Evolutionary conservation across 2,888 invertebrate genomes (phyloP).

Genomic region (Leucoma salicis): DNA sequence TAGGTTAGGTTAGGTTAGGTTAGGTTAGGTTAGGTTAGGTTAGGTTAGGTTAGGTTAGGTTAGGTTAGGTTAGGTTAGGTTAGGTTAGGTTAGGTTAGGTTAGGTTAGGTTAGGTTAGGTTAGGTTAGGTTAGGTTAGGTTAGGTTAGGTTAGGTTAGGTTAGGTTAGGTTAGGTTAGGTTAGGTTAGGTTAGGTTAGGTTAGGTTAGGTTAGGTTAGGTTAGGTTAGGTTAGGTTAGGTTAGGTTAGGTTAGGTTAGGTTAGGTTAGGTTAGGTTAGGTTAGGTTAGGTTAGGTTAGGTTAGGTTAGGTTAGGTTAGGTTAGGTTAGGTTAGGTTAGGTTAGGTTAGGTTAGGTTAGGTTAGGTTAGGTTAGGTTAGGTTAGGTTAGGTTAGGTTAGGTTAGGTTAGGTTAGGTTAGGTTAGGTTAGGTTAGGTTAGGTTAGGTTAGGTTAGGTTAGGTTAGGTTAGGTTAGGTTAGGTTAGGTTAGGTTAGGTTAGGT

Average conservation of each 20-base stretch:
- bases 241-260: conserved; percentile 18
- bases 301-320: conserved; percentile 24
- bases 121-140: conserved; percentile 16
- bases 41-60: neutral
- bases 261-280: conserved; percentile 21
- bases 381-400: conserved; percentile 17
- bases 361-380: conserved; percentile 10
- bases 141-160: conserved; percentile 15
- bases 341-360: conserved; percentile 10
- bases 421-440: conserved; percentile 25
- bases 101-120: conserved; percentile 25
- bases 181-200: conserved; percentile 22
- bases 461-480: conserved; percentile 20
- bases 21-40: conserved; percentile 5
- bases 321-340: conserved; percentile 17
- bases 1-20: conserved; percentile 12
- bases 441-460: conserved; percentile 24
- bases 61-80: neutral
- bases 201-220: conserved; percentile 22
- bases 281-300: conserved; percentile 22
- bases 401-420: conserved; percentile 16
- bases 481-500: conserved; percentile 17
- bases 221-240: conserved; percentile 21
- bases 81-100: neutral
- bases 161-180: conserved; percentile 19